Evolutionary conservation across 2,888 invertebrate species (phyloP).

Genomic region (Teleogryllus oceanicus): DNA sequence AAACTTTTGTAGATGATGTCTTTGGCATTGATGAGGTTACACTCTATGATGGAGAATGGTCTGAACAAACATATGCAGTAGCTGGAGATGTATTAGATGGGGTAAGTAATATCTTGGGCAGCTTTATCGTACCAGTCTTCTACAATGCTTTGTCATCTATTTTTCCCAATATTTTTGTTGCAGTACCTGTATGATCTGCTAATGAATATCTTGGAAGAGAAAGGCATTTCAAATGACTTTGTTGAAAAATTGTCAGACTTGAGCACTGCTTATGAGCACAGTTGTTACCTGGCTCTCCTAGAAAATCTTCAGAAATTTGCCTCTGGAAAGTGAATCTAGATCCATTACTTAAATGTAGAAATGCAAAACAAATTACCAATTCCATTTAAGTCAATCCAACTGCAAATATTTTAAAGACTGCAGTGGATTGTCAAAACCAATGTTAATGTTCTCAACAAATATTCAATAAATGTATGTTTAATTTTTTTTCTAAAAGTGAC

Average conservation of each 20-base stretch:
- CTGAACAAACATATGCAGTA: slow-evolving; percentile 82
- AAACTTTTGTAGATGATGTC: slow-evolving; percentile 66
- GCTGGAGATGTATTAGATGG: slow-evolving; percentile 94
- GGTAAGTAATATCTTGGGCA: slow-evolving; percentile 55
- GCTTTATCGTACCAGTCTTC: not conserved
- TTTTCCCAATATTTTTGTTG: slow-evolving; percentile 43
- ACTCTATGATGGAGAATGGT: slow-evolving; percentile 82
- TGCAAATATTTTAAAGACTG: too few species aligned
- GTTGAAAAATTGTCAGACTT: slow-evolving; percentile 81
- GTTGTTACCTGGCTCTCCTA: slow-evolving; percentile 82
- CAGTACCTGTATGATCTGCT: slow-evolving; percentile 91
- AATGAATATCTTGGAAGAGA: slow-evolving; percentile 93
- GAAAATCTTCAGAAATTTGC: slow-evolving; percentile 85
- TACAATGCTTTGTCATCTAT: slow-evolving; percentile 43
- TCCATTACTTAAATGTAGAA: not conserved
- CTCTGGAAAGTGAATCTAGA: slow-evolving; percentile 51
- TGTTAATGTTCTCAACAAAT: not conserved
- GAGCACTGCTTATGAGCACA: slow-evolving; percentile 90
- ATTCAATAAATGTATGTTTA: not conserved
- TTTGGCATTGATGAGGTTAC: slow-evolving; percentile 93
- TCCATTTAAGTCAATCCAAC: not conserved
- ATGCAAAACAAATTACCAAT: not conserved
- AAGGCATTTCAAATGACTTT: slow-evolving; percentile 91
- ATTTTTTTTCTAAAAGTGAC: too few species aligned
- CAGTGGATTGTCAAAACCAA: too few species aligned